Base-by-base conservation (phyloP, 1,140 invertebrate species). In the Diabrotica undecimpunctata region DNA sequence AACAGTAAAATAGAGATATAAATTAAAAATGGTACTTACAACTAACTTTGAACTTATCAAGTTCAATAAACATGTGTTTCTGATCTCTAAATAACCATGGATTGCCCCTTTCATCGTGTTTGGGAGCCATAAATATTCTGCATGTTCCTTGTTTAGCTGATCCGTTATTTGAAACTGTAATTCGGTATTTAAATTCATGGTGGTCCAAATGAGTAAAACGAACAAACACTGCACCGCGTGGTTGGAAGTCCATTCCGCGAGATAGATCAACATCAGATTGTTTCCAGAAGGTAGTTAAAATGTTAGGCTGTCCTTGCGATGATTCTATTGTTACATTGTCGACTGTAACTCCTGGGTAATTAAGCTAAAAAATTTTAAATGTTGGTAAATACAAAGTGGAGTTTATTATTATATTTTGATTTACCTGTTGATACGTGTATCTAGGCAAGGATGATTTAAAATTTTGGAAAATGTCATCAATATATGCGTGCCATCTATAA, bases 401-500 rank as follows among this genome's bases (percentile, higher is more conserved):
- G 25, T 25, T 1, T 25, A 25, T 4, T n/a, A n/a, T n/a, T 25
- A 25, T 25, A 25, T 25, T 25, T 25, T 25, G 25, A 46, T 54
- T 51, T 74, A 86, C 85, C 75, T 85, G 81, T 65, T 84, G 79
- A 11, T 74, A 71, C 0, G 78, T 84, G 68, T 91, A 91, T 57
- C 84, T 77, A 2, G 84, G 79, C 12, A 93, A 77, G 6, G 86
- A 87, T 37, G 82, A 83, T 79, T 94, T 94, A 77, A 90, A 87
- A 70, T 90, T 83, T 61, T 72, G 71, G 81, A 94, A 94, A 5
- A 95, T 80, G 58, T 92, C 86, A 71, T 95, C 90, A 14, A 94
- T 82, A 70, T 87, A 89, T 6, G 88, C 86, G 71, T 94, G 93
- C 88, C 88, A 93, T 74, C 89, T 86, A 78, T 93, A 95, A 80